Percentiles rank a stretch among this genome's conserved stretches.
Conservation (phyloP, 2,797 vertebrate genomes). For the Ptychobarbus kaznakovi region DNA sequence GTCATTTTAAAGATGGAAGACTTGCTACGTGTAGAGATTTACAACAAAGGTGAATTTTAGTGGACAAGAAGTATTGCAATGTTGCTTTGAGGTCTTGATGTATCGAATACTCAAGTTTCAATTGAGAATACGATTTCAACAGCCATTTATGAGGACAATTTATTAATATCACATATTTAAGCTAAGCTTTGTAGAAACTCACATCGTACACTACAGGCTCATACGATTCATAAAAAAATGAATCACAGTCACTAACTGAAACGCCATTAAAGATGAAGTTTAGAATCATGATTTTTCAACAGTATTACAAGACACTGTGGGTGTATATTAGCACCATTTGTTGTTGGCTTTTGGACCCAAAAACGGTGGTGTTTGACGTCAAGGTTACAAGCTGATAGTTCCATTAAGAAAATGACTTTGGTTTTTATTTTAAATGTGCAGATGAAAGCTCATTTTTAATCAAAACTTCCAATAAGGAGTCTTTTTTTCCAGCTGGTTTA, state of each 20-base stretch:
- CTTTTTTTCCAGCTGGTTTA: conserved; percentile 23
- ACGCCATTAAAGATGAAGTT: neutral
- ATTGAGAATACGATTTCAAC: neutral
- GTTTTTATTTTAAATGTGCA: conserved; percentile 4
- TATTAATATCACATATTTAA: neutral
- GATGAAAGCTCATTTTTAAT: conserved; percentile 16
- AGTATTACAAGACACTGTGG: neutral
- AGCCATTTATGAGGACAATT: neutral
- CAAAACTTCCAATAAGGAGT: conserved; percentile 28
- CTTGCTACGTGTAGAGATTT: neutral
- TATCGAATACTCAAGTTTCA: neutral
- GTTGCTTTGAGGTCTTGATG: neutral
- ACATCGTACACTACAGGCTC: neutral
- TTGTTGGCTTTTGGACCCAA: neutral
- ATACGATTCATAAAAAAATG: too few relatives aligned
- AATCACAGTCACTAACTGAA: neutral
- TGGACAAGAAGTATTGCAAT: neutral
- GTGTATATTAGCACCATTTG: neutral
- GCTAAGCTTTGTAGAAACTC: neutral
- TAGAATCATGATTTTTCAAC: neutral
- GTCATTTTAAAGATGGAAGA: neutral
- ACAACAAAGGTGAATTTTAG: neutral
- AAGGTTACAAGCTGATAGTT: neutral
- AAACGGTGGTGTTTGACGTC: neutral
- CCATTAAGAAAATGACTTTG: neutral